Evolutionary conservation across 2,113 vertebrate species (phyloP).

Genomic region (Trogon melanurus): DNA sequence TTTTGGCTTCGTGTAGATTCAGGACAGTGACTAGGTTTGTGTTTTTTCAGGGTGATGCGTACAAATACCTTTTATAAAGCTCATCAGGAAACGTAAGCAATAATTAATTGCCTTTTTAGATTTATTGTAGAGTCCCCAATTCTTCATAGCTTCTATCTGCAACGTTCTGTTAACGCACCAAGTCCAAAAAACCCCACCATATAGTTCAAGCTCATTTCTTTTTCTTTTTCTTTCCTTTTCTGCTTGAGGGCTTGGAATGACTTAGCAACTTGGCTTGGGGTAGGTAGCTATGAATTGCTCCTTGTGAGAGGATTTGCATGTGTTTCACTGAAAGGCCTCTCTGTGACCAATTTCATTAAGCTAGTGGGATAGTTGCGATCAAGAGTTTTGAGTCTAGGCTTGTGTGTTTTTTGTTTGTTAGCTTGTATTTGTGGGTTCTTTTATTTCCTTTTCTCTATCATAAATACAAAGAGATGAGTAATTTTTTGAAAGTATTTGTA

Average conservation of each 20-base stretch:
- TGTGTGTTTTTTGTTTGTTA: neutral
- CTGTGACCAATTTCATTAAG: neutral
- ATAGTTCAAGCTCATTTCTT: neutral
- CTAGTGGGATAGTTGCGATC: neutral
- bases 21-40: neutral
- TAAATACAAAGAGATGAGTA: neutral
- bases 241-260: slow-evolving; percentile 51
- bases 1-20: neutral
- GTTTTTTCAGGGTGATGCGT: neutral
- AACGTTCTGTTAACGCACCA: neutral
- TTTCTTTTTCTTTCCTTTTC: neutral
- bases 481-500: neutral
- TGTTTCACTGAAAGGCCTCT: neutral
- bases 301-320: neutral
- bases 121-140: neutral
- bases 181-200: neutral
- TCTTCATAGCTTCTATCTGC: neutral
- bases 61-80: neutral
- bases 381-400: neutral
- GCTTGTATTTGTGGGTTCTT: neutral
- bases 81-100: neutral
- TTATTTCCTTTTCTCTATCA: neutral
- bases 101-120: neutral
- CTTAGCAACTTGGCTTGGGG: slow-evolving; percentile 36
- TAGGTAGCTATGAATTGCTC: slow-evolving; percentile 30